A percentile compares a stretch with the other conserved stretches of the same genome.
These are phyloP conservation scores for Apantesis nais DNA, from an alignment of 2,888 invertebrate genomes.

Conservation along the genomic window DNA sequence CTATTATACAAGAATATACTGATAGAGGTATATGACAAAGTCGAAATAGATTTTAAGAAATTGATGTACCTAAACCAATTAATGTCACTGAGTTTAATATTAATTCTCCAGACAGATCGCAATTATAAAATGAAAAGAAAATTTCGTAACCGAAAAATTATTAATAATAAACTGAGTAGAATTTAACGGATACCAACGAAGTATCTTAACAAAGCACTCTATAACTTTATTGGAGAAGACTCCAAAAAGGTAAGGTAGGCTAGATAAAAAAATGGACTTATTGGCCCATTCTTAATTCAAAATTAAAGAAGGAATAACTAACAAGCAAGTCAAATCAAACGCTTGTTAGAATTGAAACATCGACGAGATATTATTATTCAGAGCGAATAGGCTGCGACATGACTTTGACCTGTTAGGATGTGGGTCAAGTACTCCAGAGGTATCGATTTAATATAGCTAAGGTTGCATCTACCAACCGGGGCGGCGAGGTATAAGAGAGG, in stretches of 20 bases:
- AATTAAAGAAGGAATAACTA: not conserved
- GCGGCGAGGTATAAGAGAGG: conserved; percentile 37
- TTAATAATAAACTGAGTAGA: not conserved
- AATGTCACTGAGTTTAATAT: too few relatives aligned
- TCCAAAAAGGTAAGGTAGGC: not conserved
- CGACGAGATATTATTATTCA: conserved; percentile 54
- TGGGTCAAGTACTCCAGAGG: conserved; percentile 70
- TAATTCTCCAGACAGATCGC: not conserved
- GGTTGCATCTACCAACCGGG: conserved; percentile 34
- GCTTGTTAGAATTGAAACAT: conserved; percentile 36
- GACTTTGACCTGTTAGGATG: conserved; percentile 76
- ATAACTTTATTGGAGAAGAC: not conserved
- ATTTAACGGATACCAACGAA: not conserved
- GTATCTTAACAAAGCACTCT: not conserved
- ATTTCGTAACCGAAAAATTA: not conserved
- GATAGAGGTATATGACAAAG: too few relatives aligned
- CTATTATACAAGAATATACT: too few relatives aligned
- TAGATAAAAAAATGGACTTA: not conserved
- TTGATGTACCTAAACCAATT: too few relatives aligned
- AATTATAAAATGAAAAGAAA: not conserved
- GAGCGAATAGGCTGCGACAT: conserved; percentile 59
- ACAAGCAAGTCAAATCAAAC: not conserved
- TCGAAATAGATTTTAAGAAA: too few relatives aligned
- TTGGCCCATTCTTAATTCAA: not conserved
- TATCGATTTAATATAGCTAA: conserved; percentile 69